phyloP scores from a whole-genome alignment of 2,888 invertebrate genomes.

The Arge pagana region DNA sequence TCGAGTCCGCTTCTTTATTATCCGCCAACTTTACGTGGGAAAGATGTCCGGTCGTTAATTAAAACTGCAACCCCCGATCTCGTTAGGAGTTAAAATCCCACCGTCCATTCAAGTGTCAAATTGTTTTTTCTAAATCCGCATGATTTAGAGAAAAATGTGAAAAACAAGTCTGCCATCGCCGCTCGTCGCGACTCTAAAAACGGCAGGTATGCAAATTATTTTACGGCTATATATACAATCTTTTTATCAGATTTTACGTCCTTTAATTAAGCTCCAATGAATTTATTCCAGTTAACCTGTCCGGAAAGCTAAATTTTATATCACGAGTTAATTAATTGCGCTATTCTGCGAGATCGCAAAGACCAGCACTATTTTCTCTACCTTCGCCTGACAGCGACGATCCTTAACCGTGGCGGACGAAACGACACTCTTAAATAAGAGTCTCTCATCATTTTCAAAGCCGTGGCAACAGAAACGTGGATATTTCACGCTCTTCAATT shows the following conservation, averaged over 20 bases:
- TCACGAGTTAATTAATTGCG: too few species aligned
- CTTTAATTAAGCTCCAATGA: neutral
- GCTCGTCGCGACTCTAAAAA: neutral
- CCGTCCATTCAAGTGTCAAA: neutral
- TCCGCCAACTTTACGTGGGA: conserved; percentile 16
- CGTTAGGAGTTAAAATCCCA: conserved; percentile 13
- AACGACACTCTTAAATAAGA: too few species aligned
- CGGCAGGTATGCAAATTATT: neutral
- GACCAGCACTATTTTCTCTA: too few species aligned
- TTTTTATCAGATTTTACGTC: neutral
- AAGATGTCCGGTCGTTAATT: conserved; percentile 36
- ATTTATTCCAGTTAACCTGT: conserved; percentile 1
- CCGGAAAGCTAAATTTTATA: neutral
- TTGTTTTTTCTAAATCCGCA: too few species aligned
- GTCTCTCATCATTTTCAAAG: too few species aligned
- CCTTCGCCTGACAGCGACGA: too few species aligned
- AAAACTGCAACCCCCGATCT: conserved; percentile 34
- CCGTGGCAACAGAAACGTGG: too few species aligned
- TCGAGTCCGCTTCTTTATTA: conserved; percentile 19
- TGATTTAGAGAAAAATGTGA: too few species aligned
- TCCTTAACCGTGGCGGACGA: too few species aligned
- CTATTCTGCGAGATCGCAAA: too few species aligned
- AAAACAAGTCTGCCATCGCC: too few species aligned
- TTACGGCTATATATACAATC: neutral
- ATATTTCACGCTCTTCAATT: too few species aligned